phyloP scores from a whole-genome alignment of 2,113 vertebrate genomes.

The Oenanthe melanoleuca region DNA sequence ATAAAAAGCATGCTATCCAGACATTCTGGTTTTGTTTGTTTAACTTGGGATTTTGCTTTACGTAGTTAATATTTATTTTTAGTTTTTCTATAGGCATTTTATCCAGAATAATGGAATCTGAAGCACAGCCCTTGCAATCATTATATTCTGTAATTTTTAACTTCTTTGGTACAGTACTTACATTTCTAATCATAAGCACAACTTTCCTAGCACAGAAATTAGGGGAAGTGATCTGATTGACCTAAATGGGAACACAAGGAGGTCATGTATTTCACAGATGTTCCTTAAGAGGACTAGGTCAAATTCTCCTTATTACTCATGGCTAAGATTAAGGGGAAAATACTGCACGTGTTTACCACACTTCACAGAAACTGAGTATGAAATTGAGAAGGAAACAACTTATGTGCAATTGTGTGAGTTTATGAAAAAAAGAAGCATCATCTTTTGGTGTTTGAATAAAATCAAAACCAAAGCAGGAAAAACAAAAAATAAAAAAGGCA shows the following conservation, averaged over 20 bases:
- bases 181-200: neutral
- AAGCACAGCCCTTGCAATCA: neutral
- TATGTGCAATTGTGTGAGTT: neutral
- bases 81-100: neutral
- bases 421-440: neutral
- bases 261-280: neutral
- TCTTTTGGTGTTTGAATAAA: neutral
- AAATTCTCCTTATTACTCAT: neutral
- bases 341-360: neutral
- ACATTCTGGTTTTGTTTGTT: neutral
- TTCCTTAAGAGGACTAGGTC: neutral
- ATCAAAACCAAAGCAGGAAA: neutral
- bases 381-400: neutral
- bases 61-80: neutral
- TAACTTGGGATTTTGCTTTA: neutral
- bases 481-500: neutral
- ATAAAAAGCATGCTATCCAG: neutral
- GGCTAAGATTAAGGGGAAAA: neutral
- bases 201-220: neutral
- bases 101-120: neutral
- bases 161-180: neutral
- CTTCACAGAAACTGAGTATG: neutral
- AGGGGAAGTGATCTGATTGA: neutral
- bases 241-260: neutral
- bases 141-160: neutral